Base-by-base conservation (phyloP, 2,113 vertebrate genomes). In the Cyprinodon tularosa region DNA sequence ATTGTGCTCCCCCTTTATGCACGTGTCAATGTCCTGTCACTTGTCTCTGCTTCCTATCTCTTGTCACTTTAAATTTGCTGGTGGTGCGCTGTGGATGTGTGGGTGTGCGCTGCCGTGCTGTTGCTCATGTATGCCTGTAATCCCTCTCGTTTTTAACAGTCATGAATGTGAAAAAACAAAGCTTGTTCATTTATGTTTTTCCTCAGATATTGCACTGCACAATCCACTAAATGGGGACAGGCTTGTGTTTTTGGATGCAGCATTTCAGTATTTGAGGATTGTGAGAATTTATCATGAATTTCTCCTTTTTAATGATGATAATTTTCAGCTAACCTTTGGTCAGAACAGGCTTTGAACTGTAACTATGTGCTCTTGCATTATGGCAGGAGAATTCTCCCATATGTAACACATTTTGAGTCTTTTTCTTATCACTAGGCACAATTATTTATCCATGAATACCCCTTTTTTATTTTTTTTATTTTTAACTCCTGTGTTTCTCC, bases 1-100 rank as follows among this genome's bases (percentile, higher is more conserved):
- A 72, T 83, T 82, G 74, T 78, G 73, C 81, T 79, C 81, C 81
- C 68, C 44, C 38, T 64, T 80, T 57, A 84, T 80, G 79, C 82
- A 76, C 75, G 83, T 66, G 63, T 88, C 80, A 87, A 78, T 78
- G 69, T 89, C 69, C 86, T 86, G 85, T 81, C 89, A 86, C 75
- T 65, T 71, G 36, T 78, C 84, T 86, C 72, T 80, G 79, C 87
- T 81, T 90, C 71, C 79, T 79, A 45, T 76, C 68, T 81, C 86
- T 80, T 90, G 86, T 86, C 90, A 86, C 78, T 88, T 87, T 76
- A 67, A 42, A 77, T 90, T 88, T 88, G 76, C 80, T 62, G 80
- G 38, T 79, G 77, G 81, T 72, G 66, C 77, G 70, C 77, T 59
- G 57, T 71, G 67, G 50, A 72, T 61, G 65, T 68, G 65, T 70